Percentiles rank a stretch among this genome's conserved stretches.
phyloP scores from a whole-genome alignment of 2,888 invertebrate species.

The Luperina testacea region DNA sequence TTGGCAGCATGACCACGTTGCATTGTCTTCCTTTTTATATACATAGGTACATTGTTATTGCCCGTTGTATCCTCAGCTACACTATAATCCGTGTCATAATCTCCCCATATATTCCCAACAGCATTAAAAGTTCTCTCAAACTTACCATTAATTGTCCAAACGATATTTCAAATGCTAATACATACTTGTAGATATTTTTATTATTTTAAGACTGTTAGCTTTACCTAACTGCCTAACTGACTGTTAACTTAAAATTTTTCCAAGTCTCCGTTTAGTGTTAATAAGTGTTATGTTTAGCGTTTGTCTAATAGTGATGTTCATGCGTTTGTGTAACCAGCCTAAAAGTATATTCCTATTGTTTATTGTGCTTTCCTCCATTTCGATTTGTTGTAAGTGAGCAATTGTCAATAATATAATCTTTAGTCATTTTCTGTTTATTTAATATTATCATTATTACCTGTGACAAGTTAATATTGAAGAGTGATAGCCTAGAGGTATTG shows the following conservation, averaged over 20 bases:
- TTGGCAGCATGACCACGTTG: too few relatives aligned
- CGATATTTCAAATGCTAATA: constrained; percentile 57
- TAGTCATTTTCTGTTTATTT: constrained; percentile 47
- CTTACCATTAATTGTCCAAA: constrained; percentile 42
- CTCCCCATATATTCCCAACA: constrained; percentile 29
- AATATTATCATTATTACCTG: constrained; percentile 49
- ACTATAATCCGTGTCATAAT: constrained; percentile 11
- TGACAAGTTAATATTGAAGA: constrained; percentile 52
- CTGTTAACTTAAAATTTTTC: too few relatives aligned
- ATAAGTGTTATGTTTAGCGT: not conserved
- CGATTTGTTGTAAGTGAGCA: constrained; percentile 33
- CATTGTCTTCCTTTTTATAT: too few relatives aligned
- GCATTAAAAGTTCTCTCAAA: constrained; percentile 25
- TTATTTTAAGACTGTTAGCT: too few relatives aligned
- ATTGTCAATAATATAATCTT: constrained; percentile 42
- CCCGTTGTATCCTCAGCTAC: not conserved
- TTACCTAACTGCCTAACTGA: too few relatives aligned
- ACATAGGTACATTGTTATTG: not conserved
- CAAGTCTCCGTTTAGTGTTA: too few relatives aligned
- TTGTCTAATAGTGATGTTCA: not conserved
- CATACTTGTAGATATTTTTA: too few relatives aligned
- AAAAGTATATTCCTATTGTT: constrained; percentile 26
- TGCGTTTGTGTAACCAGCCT: constrained; percentile 3
- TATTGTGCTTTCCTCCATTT: constrained; percentile 42
- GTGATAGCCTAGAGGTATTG: constrained; percentile 39